Evolutionary conservation across 2,888 invertebrate species (phyloP).

Genomic region (Galerucella calmariensis): DNA sequence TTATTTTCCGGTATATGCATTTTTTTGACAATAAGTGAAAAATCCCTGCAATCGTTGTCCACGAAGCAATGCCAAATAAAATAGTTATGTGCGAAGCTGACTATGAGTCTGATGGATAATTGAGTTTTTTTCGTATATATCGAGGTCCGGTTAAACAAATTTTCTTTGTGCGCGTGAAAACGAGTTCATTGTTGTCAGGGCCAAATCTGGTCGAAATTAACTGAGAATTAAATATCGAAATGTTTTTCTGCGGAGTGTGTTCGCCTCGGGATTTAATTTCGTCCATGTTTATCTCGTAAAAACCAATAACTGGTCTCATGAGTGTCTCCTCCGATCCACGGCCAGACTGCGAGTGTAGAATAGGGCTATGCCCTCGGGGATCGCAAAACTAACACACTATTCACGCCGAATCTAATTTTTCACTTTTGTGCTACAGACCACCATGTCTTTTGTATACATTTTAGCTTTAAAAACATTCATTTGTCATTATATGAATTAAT

Average conservation of each 20-base stretch:
- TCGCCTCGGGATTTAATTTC: constrained; percentile 65
- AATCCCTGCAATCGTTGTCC: neutral
- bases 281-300: constrained; percentile 66
- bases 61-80: constrained; percentile 17
- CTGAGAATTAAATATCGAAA: constrained; percentile 65
- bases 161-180: constrained; percentile 44
- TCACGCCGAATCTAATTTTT: constrained; percentile 60
- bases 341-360: constrained; percentile 42
- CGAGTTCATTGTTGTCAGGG: constrained; percentile 48
- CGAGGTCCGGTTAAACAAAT: constrained; percentile 46
- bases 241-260: constrained; percentile 63
- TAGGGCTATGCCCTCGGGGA: constrained; percentile 45
- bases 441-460: constrained; percentile 1
- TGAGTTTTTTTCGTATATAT: constrained; percentile 42
- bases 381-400: constrained; percentile 51
- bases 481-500: neutral
- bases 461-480: neutral
- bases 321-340: constrained; percentile 48
- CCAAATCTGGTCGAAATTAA: constrained; percentile 60
- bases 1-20: too few relatives aligned
- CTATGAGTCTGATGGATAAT: constrained; percentile 34
- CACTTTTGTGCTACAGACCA: constrained; percentile 26
- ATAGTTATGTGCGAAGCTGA: constrained; percentile 28
- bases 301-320: constrained; percentile 62
- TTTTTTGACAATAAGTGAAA: neutral